A percentile compares a stretch with the other conserved stretches of the same genome.
These are phyloP conservation scores for Delphinapterus leucas DNA, from an alignment of 2,113 vertebrate genomes.

Conservation along the genomic window DNA sequence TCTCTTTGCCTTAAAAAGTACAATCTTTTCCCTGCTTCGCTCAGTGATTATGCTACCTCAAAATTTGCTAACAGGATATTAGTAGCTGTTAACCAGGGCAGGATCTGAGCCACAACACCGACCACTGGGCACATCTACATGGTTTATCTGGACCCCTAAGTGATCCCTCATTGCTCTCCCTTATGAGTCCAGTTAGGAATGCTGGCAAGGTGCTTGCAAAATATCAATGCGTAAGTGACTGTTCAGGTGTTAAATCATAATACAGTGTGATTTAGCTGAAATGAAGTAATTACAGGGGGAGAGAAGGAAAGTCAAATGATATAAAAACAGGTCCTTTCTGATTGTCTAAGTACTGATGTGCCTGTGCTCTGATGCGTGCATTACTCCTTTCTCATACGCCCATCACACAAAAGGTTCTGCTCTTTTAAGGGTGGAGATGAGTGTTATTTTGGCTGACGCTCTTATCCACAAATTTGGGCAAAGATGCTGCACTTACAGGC, in stretches of 20 bases:
- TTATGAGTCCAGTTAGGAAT: not conserved
- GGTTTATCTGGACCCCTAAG: not conserved
- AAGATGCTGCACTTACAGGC: not conserved
- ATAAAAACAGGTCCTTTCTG: slow-evolving; percentile 51
- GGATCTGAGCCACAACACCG: not conserved
- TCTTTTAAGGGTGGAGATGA: not conserved
- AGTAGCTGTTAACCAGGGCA: not conserved
- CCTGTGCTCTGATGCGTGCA: not conserved
- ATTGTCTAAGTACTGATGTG: slow-evolving; percentile 20
- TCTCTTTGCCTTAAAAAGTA: not conserved
- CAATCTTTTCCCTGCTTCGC: not conserved
- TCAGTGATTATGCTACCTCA: not conserved
- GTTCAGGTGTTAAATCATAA: slow-evolving; percentile 69
- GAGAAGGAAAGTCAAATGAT: slow-evolving; percentile 66
- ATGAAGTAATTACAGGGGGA: slow-evolving; percentile 72
- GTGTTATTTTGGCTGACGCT: slow-evolving; percentile 16
- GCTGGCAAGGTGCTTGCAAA: slow-evolving; percentile 50
- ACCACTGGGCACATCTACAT: not conserved
- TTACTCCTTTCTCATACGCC: not conserved
- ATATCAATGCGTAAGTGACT: slow-evolving; percentile 42
- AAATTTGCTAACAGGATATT: not conserved
- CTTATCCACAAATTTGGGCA: not conserved
- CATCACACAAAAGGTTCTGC: not conserved
- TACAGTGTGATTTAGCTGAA: slow-evolving; percentile 60
- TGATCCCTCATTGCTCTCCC: not conserved